Evolutionary conservation across 2,797 vertebrate species (phyloP).

Genomic region (Coregonus suidteri): DNA sequence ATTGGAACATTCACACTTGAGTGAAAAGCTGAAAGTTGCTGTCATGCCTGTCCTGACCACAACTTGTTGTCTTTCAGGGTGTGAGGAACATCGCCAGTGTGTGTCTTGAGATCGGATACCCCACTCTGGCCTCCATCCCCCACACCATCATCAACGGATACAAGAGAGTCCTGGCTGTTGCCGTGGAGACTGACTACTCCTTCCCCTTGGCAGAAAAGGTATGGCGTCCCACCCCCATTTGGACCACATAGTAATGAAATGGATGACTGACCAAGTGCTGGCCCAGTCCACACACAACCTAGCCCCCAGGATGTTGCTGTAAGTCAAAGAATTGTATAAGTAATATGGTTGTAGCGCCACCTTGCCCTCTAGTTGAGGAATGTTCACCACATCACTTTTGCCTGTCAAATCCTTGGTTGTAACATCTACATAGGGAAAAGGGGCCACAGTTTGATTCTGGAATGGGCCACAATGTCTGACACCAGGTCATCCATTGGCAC

Average conservation of each 20-base stretch:
- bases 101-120: slow-evolving; percentile 97
- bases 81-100: slow-evolving; percentile 96
- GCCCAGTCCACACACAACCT: neutral
- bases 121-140: slow-evolving; percentile 92
- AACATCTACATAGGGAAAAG: too few species aligned
- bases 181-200: slow-evolving; percentile 93
- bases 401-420: too few species aligned
- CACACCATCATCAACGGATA: slow-evolving; percentile 95
- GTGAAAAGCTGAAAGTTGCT: neutral
- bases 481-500: neutral
- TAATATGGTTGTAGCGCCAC: too few species aligned
- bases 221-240: slow-evolving; percentile 7
- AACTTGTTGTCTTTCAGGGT: slow-evolving; percentile 73
- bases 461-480: slow-evolving; percentile 34
- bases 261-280: neutral
- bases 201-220: slow-evolving; percentile 98
- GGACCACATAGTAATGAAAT: neutral
- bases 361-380: too few species aligned
- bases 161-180: slow-evolving; percentile 91
- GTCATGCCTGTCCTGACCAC: neutral
- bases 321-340: too few species aligned
- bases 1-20: neutral
- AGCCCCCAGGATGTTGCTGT: too few species aligned
- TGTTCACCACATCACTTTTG: too few species aligned
- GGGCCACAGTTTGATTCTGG: too few species aligned